Evolutionary conservation across 1,140 invertebrate species (phyloP), one percentile per base, ranked within the genome.

Genomic region (Lepidotrigona ventralis): DNA sequence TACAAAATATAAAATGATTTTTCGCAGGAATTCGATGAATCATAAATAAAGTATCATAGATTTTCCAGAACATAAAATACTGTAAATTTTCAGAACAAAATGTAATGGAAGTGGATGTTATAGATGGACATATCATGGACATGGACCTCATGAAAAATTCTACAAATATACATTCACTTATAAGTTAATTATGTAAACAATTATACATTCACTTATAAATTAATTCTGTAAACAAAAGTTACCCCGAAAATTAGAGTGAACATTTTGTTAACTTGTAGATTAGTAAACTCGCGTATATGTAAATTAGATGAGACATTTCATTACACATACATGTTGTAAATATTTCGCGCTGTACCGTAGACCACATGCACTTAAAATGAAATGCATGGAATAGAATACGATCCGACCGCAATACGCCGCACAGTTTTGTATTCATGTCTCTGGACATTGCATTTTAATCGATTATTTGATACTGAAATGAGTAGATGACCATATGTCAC

Each of bases 401-500:
- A 39, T 11, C 21, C 39, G 66, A 39, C 21, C 66, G 11, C 21
- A 69, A 69, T 33, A 15, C 12, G 19, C 21, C 33, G 21, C 12
- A 69, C 19, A 21, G 66, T 68, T 39, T 69, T 23, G 66, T 69
- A 69, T 39, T 69, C 33, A 23, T 39, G 66, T 1, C 23, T 69
- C 33, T 69, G 66, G 12, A 39, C 33, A 39, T 69, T 69, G 33
- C 66, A 39, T 69, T 69, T 69, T 69, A 69, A 69, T 69, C 21
- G 66, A 69, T 69, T 69, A 69, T 23, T 39, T 68, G 33, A 39
- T 33, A 68, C 33, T 19, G 21, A 63, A 63, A 68, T 68, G 9
- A 68, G 11, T 11, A 14, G 8, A 8, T 8, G 6, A 46, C 3
- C 19, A 8, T 12, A 39, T 39, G 23, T 39, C 19, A 63, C 11